Evolutionary conservation across 2,797 vertebrate genomes (phyloP).

Genomic region (Buceros bicornis): DNA sequence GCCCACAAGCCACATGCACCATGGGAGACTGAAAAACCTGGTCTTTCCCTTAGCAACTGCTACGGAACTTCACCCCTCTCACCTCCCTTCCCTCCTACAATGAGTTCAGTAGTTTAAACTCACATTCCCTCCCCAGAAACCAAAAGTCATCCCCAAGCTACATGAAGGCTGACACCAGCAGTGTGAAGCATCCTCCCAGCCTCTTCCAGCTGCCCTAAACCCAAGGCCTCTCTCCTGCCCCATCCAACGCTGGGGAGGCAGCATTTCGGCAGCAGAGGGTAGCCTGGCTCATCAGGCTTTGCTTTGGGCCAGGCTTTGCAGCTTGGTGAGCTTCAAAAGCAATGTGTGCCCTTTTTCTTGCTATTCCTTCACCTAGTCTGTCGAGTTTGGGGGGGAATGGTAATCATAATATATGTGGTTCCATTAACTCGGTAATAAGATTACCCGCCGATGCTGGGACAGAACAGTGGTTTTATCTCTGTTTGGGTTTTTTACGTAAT

Average conservation of each 20-base stretch:
- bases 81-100: neutral
- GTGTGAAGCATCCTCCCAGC: neutral
- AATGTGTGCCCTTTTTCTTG: fast-evolving
- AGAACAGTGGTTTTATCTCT: conserved; percentile 36
- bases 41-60: neutral
- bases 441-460: neutral
- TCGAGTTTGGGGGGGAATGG: neutral
- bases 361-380: neutral
- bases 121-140: neutral
- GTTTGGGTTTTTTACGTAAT: conserved; percentile 24
- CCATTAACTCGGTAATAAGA: conserved; percentile 48
- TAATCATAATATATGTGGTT: neutral
- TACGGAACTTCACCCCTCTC: neutral
- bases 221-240: neutral
- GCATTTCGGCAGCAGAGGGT: neutral
- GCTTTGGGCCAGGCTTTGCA: neutral
- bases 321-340: neutral
- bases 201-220: neutral
- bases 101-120: neutral
- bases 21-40: neutral
- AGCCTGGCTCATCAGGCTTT: neutral
- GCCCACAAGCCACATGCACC: neutral
- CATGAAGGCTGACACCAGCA: neutral
- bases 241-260: neutral
- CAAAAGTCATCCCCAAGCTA: neutral